These are phyloP conservation scores for Okamejei kenojei DNA, from an alignment of 2,797 vertebrate species.

Conservation along the genomic window DNA sequence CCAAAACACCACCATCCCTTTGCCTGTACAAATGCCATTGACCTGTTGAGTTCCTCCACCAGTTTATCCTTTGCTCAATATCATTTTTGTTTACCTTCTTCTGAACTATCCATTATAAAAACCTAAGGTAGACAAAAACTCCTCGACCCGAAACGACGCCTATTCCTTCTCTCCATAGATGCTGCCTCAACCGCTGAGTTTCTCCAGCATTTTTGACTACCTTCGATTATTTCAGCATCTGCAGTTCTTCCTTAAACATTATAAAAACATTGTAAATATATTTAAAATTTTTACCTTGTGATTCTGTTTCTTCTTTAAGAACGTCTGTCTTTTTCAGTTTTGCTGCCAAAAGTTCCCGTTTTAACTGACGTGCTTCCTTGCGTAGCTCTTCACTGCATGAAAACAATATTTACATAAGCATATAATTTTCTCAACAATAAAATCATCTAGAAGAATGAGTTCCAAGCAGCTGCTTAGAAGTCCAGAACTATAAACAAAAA, in stretches of 20 bases:
- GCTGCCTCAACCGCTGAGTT: too few species aligned
- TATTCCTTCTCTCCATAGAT: too few species aligned
- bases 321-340: constrained; percentile 76
- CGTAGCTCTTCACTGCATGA: constrained; percentile 78
- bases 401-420: constrained; percentile 47
- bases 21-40: too few species aligned
- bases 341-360: constrained; percentile 84
- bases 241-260: background rate
- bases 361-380: constrained; percentile 83
- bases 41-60: too few species aligned
- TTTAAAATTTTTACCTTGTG: constrained; percentile 63
- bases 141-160: too few species aligned
- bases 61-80: too few species aligned
- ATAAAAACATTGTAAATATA: background rate
- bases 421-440: constrained; percentile 43
- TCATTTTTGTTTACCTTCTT: background rate
- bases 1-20: too few species aligned
- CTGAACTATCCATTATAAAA: background rate
- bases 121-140: background rate
- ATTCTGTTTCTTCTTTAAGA: constrained; percentile 55
- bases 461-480: constrained; percentile 43
- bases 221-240: too few species aligned
- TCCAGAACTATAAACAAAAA: constrained; percentile 44
- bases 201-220: too few species aligned
- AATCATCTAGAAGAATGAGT: constrained; percentile 43